A percentile compares a stretch with the other conserved stretches of the same genome.
Evolutionary conservation across 2,797 vertebrate genomes (phyloP).

Genomic region (Triplophysa bombifrons): DNA sequence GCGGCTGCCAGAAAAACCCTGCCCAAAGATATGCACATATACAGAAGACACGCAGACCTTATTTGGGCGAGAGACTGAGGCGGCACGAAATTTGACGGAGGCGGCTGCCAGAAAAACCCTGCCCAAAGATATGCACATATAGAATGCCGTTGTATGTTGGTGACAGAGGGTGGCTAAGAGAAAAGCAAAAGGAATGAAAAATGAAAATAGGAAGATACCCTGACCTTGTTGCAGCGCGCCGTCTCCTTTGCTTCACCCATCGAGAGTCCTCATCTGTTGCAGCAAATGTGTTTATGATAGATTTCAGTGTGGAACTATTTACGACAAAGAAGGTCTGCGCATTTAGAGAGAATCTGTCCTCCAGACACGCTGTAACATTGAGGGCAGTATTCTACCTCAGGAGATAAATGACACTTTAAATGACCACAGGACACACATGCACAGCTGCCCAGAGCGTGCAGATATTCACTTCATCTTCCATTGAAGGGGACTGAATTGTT

Average conservation of each 20-base stretch:
- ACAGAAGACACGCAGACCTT: too few relatives aligned
- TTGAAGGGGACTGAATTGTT: slow-evolving; percentile 43
- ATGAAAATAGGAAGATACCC: slow-evolving; percentile 22
- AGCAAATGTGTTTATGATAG: slow-evolving; percentile 49
- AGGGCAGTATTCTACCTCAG: slow-evolving; percentile 23
- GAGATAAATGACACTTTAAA: slow-evolving; percentile 32
- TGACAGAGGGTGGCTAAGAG: slow-evolving; percentile 1
- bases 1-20: too few relatives aligned
- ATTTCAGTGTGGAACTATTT: slow-evolving; percentile 36
- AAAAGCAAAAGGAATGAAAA: neutral
- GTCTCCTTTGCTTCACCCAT: slow-evolving; percentile 43
- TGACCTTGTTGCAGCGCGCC: slow-evolving; percentile 47
- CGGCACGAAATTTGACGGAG: too few relatives aligned
- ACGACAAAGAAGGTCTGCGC: slow-evolving; percentile 41
- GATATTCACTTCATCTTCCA: slow-evolving; percentile 12
- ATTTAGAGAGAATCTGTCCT: slow-evolving; percentile 34
- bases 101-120: too few relatives aligned
- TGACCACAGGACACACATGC: slow-evolving; percentile 52
- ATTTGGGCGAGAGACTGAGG: too few relatives aligned
- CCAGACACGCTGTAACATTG: slow-evolving; percentile 14
- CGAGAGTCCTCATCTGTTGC: slow-evolving; percentile 30
- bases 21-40: neutral
- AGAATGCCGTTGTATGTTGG: slow-evolving; percentile 1
- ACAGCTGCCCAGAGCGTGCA: slow-evolving; percentile 26
- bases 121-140: neutral